Percentiles rank a stretch among this genome's conserved stretches.
Conservation (phyloP, 2,113 vertebrate species). For the Amphiprion percula region DNA sequence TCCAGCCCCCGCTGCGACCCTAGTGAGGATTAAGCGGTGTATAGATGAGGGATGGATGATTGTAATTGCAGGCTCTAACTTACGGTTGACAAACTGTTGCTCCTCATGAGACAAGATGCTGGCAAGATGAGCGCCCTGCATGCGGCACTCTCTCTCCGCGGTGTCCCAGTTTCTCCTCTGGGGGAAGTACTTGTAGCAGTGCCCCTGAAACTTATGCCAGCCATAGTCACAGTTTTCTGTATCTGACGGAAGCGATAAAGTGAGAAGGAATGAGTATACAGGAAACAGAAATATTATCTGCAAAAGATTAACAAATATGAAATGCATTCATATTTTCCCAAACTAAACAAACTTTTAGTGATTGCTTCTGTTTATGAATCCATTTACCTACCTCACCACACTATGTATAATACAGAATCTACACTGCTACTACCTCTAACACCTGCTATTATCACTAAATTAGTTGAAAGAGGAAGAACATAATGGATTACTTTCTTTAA, state of each 20-base stretch:
- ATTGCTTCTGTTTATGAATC: not conserved
- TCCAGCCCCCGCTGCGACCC: too few species aligned
- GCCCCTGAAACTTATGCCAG: conserved; percentile 98
- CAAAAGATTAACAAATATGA: not conserved
- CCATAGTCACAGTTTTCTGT: conserved; percentile 94
- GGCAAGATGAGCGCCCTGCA: conserved; percentile 93
- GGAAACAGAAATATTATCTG: not conserved
- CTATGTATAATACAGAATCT: conserved; percentile 3
- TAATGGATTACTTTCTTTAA: not conserved
- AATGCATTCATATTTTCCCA: not conserved
- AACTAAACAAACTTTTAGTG: not conserved
- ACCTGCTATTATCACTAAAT: not conserved
- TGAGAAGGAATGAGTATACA: conserved; percentile 16
- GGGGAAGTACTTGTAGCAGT: conserved; percentile 96
- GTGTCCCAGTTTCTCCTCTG: conserved; percentile 94
- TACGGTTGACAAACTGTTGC: conserved; percentile 96
- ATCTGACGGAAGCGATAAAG: conserved; percentile 81
- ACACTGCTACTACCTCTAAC: conserved; percentile 13
- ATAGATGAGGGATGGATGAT: too few species aligned
- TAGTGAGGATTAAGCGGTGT: too few species aligned
- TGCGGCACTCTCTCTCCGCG: conserved; percentile 95
- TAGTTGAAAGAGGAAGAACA: conserved; percentile 27
- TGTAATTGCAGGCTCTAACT: conserved; percentile 63
- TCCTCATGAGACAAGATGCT: conserved; percentile 94
- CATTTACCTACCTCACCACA: not conserved